phyloP scores from a whole-genome alignment of 2,797 vertebrate species.

The Vespertilio murinus region DNA sequence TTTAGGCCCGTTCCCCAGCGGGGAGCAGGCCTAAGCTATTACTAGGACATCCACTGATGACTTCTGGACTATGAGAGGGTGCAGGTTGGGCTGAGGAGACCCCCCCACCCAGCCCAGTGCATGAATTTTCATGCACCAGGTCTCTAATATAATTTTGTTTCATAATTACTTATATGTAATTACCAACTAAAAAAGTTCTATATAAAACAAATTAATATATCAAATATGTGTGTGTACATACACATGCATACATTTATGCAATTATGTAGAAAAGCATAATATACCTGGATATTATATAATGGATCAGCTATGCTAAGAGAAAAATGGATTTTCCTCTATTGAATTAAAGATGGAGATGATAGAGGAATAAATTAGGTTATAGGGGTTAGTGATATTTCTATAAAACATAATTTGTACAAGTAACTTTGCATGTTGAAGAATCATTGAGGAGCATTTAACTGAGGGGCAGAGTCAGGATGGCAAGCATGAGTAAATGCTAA shows the following conservation, averaged over 20 bases:
- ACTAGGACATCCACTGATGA: too few relatives aligned
- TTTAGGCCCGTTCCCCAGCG: too few relatives aligned
- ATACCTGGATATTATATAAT: background rate
- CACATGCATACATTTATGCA: background rate
- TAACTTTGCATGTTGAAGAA: background rate
- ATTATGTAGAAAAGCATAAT: background rate
- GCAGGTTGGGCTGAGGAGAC: too few relatives aligned
- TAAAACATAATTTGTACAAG: background rate
- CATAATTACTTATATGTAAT: conserved; percentile 1
- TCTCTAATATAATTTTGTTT: background rate
- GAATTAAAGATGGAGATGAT: background rate
- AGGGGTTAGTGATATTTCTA: background rate
- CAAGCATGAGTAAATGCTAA: background rate
- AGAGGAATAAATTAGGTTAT: background rate
- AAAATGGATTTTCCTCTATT: background rate
- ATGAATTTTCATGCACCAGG: too few relatives aligned
- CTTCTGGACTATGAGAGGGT: too few relatives aligned
- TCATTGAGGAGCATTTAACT: background rate
- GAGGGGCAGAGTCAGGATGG: background rate
- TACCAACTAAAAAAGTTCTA: background rate
- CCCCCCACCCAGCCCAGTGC: too few relatives aligned
- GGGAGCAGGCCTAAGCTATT: too few relatives aligned
- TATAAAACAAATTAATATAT: background rate
- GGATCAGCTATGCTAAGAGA: background rate
- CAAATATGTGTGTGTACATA: background rate